Evolutionary conservation across 2,888 invertebrate species (phyloP).

Genomic region (Hydrotaea diabolus): DNA sequence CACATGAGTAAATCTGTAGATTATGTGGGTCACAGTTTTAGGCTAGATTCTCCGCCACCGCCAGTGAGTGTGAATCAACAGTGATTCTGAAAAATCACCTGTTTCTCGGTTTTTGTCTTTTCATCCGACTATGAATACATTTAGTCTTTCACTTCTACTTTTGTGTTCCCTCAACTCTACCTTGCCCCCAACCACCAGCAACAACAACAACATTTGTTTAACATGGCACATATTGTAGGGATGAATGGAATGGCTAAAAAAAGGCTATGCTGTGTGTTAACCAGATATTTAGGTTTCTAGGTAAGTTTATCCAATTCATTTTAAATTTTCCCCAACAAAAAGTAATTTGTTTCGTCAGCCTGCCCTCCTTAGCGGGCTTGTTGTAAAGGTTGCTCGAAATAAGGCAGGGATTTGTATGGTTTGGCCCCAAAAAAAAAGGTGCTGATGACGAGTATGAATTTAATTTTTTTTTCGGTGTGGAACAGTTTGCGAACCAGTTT

Average conservation of each 20-base stretch:
- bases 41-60: constrained; percentile 40
- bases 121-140: neutral
- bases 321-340: neutral
- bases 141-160: neutral
- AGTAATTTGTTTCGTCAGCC: neutral
- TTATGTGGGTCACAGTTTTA: constrained; percentile 34
- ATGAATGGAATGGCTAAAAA: constrained; percentile 10
- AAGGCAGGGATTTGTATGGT: neutral
- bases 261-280: too few relatives aligned
- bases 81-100: constrained; percentile 21
- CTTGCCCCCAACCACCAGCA: constrained; percentile 16
- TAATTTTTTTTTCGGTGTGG: too few relatives aligned
- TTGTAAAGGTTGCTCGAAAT: neutral
- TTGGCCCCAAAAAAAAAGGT: neutral
- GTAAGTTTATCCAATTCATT: constrained; percentile 8
- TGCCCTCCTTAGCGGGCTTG: neutral
- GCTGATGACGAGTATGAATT: neutral
- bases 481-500: neutral
- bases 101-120: neutral
- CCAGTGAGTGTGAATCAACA: neutral
- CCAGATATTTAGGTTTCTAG: constrained; percentile 46
- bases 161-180: too few relatives aligned
- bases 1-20: constrained; percentile 10
- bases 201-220: constrained; percentile 49
- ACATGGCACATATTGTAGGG: constrained; percentile 41